Percentiles rank a stretch among this genome's conserved stretches.
These are phyloP conservation scores for Bubalus kerabau DNA, from an alignment of 2,113 vertebrate genomes.

Conservation along the genomic window DNA sequence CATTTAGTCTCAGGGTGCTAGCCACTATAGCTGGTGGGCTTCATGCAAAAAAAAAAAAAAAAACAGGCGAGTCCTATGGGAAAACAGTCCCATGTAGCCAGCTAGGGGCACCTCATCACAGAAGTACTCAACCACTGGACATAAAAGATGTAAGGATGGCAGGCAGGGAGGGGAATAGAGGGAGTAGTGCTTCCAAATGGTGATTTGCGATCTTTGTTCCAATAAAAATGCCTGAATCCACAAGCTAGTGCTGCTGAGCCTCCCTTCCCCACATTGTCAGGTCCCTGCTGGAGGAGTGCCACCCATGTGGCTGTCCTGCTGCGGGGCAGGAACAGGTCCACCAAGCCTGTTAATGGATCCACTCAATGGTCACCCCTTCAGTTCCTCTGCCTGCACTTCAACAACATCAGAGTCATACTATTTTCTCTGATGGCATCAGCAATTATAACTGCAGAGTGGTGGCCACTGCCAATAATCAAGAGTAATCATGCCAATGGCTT, in stretches of 20 bases:
- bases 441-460: neutral
- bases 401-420: accelerated
- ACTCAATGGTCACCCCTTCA: neutral
- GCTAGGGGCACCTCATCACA: neutral
- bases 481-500: neutral
- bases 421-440: neutral
- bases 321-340: too few relatives aligned
- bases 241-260: neutral
- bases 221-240: neutral
- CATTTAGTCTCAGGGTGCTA: neutral
- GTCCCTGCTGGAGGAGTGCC: accelerated
- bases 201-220: neutral
- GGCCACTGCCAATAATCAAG: neutral
- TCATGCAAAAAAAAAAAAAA: neutral
- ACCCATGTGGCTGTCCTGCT: accelerated
- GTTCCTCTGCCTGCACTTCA: neutral
- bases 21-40: constrained; percentile 33
- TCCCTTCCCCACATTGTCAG: accelerated
- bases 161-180: neutral
- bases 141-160: neutral
- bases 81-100: neutral
- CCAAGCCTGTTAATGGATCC: neutral
- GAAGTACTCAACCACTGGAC: neutral
- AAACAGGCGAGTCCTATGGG: neutral
- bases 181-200: too few relatives aligned